Base-by-base conservation (phyloP, 2,888 invertebrate genomes). In the Dascillus cervinus region DNA sequence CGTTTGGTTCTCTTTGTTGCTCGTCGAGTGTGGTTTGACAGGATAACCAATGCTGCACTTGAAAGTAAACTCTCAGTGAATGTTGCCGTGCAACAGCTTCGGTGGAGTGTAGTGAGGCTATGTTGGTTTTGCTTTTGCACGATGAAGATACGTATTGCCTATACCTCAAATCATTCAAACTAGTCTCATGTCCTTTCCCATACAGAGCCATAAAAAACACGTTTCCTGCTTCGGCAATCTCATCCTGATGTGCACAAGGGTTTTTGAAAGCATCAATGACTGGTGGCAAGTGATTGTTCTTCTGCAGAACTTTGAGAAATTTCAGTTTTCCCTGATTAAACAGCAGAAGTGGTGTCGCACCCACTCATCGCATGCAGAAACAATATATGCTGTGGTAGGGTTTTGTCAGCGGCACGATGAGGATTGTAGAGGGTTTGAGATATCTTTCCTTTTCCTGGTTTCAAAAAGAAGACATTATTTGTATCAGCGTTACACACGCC, bases 91-190 rank as follows among this genome's bases (percentile, higher is more conserved):
- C 24, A 29, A 29, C 34, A 34, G 24, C 25, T n/a, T n/a, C n/a
- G n/a, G n/a, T n/a, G n/a, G n/a, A n/a, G n/a, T n/a, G n/a, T 34
- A 32, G 15, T 32, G 26, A 30, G 30, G 25, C 34, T 30, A 27
- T 27, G 27, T 28, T 33, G 28, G 33, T 21, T 23, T 27, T 32
- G 21, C 15, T 37, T 22, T 34, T 34, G 23, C 26, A 34, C 3
- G 37, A 34, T 37, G 25, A 29, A 29, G 29, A 33, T 34, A 37
- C 33, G 33, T 37, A 34, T 25, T 34, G 26, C 22, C 37, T 26
- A 34, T 34, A 34, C 30, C 35, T 34, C 30, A 35, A 38, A 35
- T 38, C 26, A 27, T 38, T 38, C 36, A 35, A 15, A 19, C 32
- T 32, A 32, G 31, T 31, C 26, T 32, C 22, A 25, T 35, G 25